Evolutionary conservation across 1,140 invertebrate species (phyloP).

Genomic region (Diplogasteroides magnus): DNA sequence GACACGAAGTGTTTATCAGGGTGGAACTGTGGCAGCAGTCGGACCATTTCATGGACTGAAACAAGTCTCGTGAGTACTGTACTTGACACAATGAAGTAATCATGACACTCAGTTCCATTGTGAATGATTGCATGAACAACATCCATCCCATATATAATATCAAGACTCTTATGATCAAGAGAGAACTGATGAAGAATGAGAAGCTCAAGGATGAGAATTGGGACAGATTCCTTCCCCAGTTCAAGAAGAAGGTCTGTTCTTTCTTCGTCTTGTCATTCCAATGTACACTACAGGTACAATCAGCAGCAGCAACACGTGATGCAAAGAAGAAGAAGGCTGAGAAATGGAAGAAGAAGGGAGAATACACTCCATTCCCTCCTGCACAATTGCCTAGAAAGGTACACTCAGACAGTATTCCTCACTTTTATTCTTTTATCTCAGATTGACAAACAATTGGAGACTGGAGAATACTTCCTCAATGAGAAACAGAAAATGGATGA

Average conservation of each 20-base stretch:
- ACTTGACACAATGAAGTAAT: constrained; percentile 8
- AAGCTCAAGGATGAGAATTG: constrained; percentile 87
- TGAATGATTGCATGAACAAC: constrained; percentile 96
- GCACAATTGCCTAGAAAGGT: constrained; percentile 58
- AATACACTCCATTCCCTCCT: constrained; percentile 95
- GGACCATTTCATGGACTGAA: constrained; percentile 89
- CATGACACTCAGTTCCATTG: constrained; percentile 67
- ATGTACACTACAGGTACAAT: constrained; percentile 39
- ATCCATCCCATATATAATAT: constrained; percentile 99
- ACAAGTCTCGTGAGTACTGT: constrained; percentile 63
- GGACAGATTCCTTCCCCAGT: constrained; percentile 93
- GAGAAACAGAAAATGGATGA: constrained; percentile 24
- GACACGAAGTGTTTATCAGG: constrained; percentile 55
- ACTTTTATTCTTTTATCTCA: background rate
- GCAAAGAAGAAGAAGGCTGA: constrained; percentile 70
- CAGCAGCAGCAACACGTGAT: constrained; percentile 70
- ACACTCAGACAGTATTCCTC: background rate
- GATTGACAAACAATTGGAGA: constrained; percentile 83
- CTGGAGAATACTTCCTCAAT: constrained; percentile 88
- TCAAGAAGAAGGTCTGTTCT: constrained; percentile 73
- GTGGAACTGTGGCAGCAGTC: constrained; percentile 90
- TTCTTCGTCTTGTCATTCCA: background rate
- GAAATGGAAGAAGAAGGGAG: constrained; percentile 71
- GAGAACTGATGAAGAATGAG: constrained; percentile 80
- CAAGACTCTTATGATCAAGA: constrained; percentile 94